Evolutionary conservation across 1,140 invertebrate species (phyloP).

Genomic region (Drosophila prosaltans): DNA sequence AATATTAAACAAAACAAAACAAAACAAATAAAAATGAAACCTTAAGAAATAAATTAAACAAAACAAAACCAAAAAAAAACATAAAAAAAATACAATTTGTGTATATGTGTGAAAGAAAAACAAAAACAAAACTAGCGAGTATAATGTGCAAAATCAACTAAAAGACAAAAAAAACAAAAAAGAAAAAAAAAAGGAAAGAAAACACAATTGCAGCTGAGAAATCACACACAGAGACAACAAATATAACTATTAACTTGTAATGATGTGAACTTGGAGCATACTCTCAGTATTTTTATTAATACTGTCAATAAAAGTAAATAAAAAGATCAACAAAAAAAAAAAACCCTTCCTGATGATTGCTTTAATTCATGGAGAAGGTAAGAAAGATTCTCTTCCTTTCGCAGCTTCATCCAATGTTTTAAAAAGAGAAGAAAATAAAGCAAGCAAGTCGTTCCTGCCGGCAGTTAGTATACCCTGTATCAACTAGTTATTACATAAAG

Average conservation of each 20-base stretch:
- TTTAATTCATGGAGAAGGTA: neutral
- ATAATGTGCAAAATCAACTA: constrained; percentile 70
- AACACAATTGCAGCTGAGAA: constrained; percentile 60
- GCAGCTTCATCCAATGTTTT: no score
- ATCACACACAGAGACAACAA: constrained; percentile 47
- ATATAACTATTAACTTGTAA: constrained; percentile 81
- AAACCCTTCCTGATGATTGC: neutral
- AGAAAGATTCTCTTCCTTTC: no score
- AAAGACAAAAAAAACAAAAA: neutral
- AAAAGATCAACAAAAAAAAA: constrained; percentile 51
- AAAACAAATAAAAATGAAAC: constrained; percentile 25
- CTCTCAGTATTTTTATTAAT: constrained; percentile 82
- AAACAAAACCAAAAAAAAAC: no score
- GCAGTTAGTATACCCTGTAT: no score
- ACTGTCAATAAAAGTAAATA: constrained; percentile 82
- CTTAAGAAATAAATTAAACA: constrained; percentile 37
- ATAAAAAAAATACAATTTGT: constrained; percentile 64
- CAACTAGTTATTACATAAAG: no score
- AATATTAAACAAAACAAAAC: constrained; percentile 14
- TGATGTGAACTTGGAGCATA: constrained; percentile 82
- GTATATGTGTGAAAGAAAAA: constrained; percentile 64
- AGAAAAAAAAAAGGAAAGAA: constrained; percentile 15
- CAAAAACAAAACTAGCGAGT: constrained; percentile 47
- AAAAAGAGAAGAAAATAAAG: no score
- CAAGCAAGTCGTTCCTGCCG: no score